phyloP scores from a whole-genome alignment of 64 coral and sea anemone species.

The Dendronephthya gigantea region DNA sequence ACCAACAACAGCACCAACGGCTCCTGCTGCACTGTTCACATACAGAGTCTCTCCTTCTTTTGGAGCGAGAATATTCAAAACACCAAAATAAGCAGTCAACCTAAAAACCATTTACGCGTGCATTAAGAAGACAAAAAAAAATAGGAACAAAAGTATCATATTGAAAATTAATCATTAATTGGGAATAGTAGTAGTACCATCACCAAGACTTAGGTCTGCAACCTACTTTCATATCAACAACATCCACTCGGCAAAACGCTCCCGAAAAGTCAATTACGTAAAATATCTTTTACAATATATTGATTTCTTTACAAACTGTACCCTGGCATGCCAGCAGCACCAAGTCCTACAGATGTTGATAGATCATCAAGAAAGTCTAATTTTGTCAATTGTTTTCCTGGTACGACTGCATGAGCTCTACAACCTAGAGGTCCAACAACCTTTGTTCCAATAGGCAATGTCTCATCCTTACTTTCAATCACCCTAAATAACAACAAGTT shows the following conservation, averaged over 20 bases:
- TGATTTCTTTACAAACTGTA: too few species aligned
- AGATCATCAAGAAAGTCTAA: neutral
- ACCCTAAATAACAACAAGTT: neutral
- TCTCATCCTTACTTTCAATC: slow-evolving; percentile 2
- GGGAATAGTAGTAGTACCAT: too few species aligned
- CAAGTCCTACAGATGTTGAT: neutral
- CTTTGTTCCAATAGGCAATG: neutral
- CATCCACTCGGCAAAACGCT: too few species aligned
- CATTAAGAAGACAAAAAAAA: too few species aligned
- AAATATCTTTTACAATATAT: too few species aligned
- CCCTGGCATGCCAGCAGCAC: slow-evolving; percentile 7
- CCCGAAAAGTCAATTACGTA: too few species aligned
- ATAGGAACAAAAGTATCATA: too few species aligned
- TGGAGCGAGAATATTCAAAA: neutral
- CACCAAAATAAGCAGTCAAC: neutral
- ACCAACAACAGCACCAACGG: slow-evolving; percentile 1
- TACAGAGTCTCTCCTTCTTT: neutral
- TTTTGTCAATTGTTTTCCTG: neutral
- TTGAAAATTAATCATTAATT: neutral
- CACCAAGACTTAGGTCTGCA: too few species aligned
- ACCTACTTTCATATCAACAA: too few species aligned
- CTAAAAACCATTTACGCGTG: neutral
- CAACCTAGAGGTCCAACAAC: neutral
- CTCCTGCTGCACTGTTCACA: neutral
- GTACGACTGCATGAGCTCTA: neutral